These are phyloP conservation scores for Sinotaia quadrata DNA, from an alignment of 2,888 invertebrate genomes.

Conservation along the genomic window DNA sequence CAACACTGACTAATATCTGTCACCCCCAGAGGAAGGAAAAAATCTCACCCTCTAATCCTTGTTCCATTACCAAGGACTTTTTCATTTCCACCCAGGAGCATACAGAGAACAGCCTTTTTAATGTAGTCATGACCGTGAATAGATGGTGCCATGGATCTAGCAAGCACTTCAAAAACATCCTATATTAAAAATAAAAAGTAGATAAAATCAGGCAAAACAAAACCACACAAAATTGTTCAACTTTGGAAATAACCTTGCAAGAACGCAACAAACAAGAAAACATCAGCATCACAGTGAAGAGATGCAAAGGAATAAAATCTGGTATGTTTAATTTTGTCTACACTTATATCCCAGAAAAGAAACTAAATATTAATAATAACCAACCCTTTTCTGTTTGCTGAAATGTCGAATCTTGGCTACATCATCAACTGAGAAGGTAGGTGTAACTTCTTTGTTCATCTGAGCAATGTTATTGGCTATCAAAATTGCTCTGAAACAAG, in stretches of 20 bases:
- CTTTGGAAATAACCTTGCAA: too few species aligned
- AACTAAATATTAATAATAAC: too few species aligned
- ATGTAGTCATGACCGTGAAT: conserved; percentile 98
- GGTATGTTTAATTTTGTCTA: too few species aligned
- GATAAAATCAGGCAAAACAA: too few species aligned
- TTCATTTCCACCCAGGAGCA: conserved; percentile 95
- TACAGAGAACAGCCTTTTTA: conserved; percentile 95
- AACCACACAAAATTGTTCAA: too few species aligned
- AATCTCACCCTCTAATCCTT: conserved; percentile 74
- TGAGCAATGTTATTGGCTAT: conserved; percentile 94
- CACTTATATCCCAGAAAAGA: too few species aligned
- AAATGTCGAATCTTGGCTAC: conserved; percentile 89
- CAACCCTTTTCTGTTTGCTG: conserved; percentile 73
- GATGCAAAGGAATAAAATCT: not conserved
- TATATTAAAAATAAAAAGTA: too few species aligned
- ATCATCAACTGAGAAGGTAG: conserved; percentile 85
- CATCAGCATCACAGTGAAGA: conserved; percentile 13
- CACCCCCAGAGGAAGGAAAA: too few species aligned
- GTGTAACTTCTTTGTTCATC: conserved; percentile 86
- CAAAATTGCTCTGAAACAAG: conserved; percentile 83
- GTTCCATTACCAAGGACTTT: conserved; percentile 81
- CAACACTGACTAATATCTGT: too few species aligned
- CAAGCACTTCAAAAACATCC: conserved; percentile 90
- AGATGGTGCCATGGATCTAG: conserved; percentile 95
- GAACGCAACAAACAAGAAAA: too few species aligned